Conservation (phyloP, 2,888 invertebrate genomes). For the Neoitamus cyanurus region DNA sequence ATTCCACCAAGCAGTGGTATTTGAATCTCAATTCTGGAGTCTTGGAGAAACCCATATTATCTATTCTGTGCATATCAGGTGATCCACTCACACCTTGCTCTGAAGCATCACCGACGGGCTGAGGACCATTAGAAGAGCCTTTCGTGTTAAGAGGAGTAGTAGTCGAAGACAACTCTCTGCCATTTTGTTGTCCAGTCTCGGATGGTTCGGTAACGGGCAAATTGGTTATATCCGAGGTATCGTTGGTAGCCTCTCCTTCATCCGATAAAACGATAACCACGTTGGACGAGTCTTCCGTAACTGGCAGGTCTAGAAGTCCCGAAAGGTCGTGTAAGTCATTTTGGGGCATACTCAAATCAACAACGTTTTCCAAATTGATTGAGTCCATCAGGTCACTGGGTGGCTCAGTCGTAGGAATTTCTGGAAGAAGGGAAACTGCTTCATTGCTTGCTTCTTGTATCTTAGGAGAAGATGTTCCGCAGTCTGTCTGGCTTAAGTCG, state of each 20-base stretch:
- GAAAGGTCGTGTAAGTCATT: background rate
- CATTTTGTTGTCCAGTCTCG: background rate
- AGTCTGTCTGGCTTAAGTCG: background rate
- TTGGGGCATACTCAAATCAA: background rate
- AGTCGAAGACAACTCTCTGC: background rate
- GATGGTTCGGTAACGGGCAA: background rate
- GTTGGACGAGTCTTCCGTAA: background rate
- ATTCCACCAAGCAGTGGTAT: constrained; percentile 60
- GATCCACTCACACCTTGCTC: background rate
- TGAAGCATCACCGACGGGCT: background rate
- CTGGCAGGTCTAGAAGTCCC: background rate
- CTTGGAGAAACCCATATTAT: constrained; percentile 59
- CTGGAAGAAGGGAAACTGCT: background rate
- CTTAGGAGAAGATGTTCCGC: background rate
- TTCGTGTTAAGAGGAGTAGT: background rate
- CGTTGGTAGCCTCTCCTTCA: background rate
- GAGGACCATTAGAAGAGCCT: background rate
- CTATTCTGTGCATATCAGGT: constrained; percentile 53
- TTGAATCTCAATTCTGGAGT: constrained; percentile 50
- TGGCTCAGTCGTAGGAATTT: background rate
- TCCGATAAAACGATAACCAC: background rate
- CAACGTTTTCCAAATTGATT: background rate
- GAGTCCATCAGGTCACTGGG: background rate
- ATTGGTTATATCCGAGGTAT: background rate
- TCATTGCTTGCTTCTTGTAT: background rate